Conservation (phyloP, 2,888 invertebrate genomes). For the Diadegma fenestrale region DNA sequence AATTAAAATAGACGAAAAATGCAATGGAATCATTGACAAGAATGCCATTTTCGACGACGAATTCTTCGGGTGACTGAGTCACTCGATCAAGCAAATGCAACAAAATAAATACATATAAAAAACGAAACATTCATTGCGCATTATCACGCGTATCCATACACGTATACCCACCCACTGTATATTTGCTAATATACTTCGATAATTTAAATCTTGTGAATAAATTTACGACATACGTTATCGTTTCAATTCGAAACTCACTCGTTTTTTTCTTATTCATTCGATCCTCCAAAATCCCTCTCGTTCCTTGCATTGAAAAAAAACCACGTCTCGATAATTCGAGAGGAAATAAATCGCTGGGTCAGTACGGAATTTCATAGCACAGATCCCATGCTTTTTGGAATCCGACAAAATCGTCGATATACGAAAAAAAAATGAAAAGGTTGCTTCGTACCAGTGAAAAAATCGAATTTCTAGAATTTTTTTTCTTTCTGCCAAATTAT, state of each 20-base stretch:
- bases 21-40: conserved; percentile 54
- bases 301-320: conserved; percentile 34
- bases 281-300: neutral
- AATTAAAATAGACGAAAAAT: conserved; percentile 56
- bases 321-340: neutral
- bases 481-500: neutral
- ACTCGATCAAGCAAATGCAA: conserved; percentile 21
- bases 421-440: neutral
- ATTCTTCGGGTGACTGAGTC: conserved; percentile 42
- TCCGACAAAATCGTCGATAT: neutral
- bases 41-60: conserved; percentile 53
- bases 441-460: neutral
- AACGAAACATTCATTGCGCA: conserved; percentile 76
- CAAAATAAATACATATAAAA: conserved; percentile 33
- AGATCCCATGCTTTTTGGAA: neutral
- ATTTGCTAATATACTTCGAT: conserved; percentile 83
- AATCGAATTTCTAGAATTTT: neutral
- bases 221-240: conserved; percentile 85
- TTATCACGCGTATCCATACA: conserved; percentile 74
- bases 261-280: conserved; percentile 54
- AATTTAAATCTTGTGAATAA: conserved; percentile 85
- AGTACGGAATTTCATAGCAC: neutral
- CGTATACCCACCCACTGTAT: conserved; percentile 78
- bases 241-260: conserved; percentile 77
- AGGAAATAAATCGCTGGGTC: conserved; percentile 25